phyloP scores from a whole-genome alignment of 2,797 vertebrate species.

The Anguilla obscura region DNA sequence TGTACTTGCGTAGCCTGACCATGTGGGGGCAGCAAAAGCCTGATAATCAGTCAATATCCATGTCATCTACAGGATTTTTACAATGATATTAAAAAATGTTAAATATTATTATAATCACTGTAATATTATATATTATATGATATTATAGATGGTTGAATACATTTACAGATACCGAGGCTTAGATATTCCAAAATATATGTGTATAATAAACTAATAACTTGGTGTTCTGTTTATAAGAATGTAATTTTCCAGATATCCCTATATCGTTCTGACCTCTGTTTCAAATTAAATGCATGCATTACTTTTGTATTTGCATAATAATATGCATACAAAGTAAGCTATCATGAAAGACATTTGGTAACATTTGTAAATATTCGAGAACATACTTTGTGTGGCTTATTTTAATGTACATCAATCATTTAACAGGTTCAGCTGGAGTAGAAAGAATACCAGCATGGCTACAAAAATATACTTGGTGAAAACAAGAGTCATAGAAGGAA shows the following conservation, averaged over 20 bases:
- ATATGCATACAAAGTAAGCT: not conserved
- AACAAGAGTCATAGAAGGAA: conserved; percentile 4
- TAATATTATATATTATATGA: too few species aligned
- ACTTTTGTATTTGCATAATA: not conserved
- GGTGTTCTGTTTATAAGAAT: not conserved
- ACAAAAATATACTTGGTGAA: not conserved
- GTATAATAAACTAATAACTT: not conserved
- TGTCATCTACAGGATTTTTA: not conserved
- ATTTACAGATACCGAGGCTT: not conserved
- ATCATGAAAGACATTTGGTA: not conserved
- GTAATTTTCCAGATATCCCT: too few species aligned
- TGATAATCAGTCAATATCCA: not conserved
- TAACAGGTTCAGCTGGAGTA: not conserved
- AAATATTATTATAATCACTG: not conserved
- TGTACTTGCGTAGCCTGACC: not conserved
- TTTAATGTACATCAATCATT: too few species aligned
- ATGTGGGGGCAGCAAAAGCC: conserved; percentile 4
- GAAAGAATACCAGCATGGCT: not conserved
- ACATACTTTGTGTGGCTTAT: not conserved
- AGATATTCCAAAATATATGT: not conserved
- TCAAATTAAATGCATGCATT: not conserved
- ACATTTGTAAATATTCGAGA: not conserved
- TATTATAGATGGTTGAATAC: not conserved
- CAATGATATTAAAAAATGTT: not conserved
- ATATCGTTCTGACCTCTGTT: not conserved